phyloP scores from a whole-genome alignment of 2,888 invertebrate species.

The Junonia oenone region DNA sequence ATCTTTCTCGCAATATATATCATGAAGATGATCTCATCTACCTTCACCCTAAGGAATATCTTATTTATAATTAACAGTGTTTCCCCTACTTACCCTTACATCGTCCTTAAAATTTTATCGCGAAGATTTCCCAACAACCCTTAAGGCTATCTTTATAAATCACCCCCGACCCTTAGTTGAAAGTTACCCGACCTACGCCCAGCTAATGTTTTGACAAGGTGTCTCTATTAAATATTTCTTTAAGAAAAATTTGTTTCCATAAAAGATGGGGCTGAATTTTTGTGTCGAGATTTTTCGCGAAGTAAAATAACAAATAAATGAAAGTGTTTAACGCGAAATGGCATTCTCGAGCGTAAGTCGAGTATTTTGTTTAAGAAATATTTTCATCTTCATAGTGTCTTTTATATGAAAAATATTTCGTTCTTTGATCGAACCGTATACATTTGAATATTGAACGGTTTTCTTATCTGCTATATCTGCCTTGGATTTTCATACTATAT shows the following conservation, averaged over 20 bases:
- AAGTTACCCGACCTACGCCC: conserved; percentile 29
- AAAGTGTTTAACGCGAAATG: background rate
- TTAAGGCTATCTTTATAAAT: conserved; percentile 40
- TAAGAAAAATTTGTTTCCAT: conserved; percentile 14
- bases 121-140: conserved; percentile 35
- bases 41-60: conserved; percentile 20
- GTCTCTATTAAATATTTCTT: conserved; percentile 33
- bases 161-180: conserved; percentile 34
- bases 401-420: background rate
- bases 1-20: background rate
- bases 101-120: conserved; percentile 36
- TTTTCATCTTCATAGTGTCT: background rate
- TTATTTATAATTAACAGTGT: conserved; percentile 26
- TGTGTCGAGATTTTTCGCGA: background rate
- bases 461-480: no score
- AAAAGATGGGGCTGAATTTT: conserved; percentile 5
- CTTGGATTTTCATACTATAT: no score
- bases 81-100: conserved; percentile 16
- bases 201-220: conserved; percentile 34
- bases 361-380: background rate
- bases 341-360: background rate
- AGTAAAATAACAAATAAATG: conserved; percentile 1
- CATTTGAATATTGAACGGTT: no score
- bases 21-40: background rate
- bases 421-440: background rate